phyloP scores from a whole-genome alignment of 2,888 invertebrate species.

The Drosophila sordidula region DNA sequence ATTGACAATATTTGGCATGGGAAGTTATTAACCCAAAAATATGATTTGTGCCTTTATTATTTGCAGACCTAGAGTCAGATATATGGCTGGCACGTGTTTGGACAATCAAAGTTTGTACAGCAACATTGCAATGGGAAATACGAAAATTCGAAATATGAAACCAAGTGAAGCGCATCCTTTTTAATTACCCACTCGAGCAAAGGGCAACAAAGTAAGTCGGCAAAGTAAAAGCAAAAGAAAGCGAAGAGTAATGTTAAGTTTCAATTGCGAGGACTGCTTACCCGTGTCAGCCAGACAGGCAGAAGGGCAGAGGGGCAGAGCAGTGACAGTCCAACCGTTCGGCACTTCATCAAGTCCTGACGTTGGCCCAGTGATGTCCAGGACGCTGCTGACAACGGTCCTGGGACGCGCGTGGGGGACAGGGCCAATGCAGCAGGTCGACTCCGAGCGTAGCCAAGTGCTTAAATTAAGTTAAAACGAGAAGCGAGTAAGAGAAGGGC shows the following conservation, averaged over 20 bases:
- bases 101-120: slow-evolving; percentile 31
- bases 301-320: slow-evolving; percentile 1
- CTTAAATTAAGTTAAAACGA: slow-evolving; percentile 61
- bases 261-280: slow-evolving; percentile 47
- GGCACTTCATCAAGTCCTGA: slow-evolving; percentile 63
- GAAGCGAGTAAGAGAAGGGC: slow-evolving; percentile 9
- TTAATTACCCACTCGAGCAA: slow-evolving; percentile 57
- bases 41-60: slow-evolving; percentile 15
- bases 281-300: slow-evolving; percentile 41
- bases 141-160: slow-evolving; percentile 47
- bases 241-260: slow-evolving; percentile 42
- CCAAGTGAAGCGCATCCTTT: slow-evolving; percentile 47
- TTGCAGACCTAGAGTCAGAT: slow-evolving; percentile 1
- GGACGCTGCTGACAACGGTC: slow-evolving; percentile 51
- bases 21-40: background rate
- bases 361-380: slow-evolving; percentile 43
- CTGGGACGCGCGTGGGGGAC: slow-evolving; percentile 12
- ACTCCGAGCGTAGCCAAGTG: slow-evolving; percentile 26
- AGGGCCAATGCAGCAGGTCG: slow-evolving; percentile 29
- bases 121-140: slow-evolving; percentile 9
- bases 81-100: slow-evolving; percentile 14
- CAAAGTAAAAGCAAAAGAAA: slow-evolving; percentile 31
- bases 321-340: slow-evolving; percentile 48
- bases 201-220: slow-evolving; percentile 47
- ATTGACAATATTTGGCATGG: slow-evolving; percentile 11